Evolutionary conservation across 2,113 vertebrate genomes (phyloP).

Genomic region (Eleginops maclovinus): DNA sequence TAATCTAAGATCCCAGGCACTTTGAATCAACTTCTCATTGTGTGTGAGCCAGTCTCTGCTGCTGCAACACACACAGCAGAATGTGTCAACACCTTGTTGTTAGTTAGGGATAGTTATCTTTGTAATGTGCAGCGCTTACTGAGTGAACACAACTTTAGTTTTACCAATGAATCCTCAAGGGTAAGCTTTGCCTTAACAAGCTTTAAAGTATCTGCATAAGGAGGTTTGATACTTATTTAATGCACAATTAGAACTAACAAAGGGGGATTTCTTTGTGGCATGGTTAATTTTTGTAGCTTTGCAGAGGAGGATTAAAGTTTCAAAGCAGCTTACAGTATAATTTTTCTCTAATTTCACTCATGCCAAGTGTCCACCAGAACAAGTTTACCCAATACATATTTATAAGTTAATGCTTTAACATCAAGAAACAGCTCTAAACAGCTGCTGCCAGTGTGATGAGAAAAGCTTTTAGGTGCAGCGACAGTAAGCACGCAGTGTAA

Average conservation of each 20-base stretch:
- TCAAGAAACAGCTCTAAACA: not conserved
- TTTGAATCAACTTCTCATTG: constrained; percentile 1
- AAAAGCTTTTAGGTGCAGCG: not conserved
- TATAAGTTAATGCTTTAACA: not conserved
- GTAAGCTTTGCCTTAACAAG: constrained; percentile 5
- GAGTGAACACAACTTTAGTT: not conserved
- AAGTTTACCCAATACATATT: not conserved
- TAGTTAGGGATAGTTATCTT: not conserved
- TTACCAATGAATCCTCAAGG: not conserved
- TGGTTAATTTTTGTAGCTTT: not conserved
- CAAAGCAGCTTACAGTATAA: not conserved
- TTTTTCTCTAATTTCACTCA: not conserved
- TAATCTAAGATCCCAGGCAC: constrained; percentile 45
- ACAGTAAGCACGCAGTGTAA: constrained; percentile 3
- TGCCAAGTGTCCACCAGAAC: not conserved
- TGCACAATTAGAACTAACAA: not conserved
- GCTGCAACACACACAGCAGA: not conserved
- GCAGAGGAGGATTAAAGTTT: not conserved
- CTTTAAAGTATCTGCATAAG: not conserved
- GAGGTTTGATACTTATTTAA: not conserved
- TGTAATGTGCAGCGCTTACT: not conserved
- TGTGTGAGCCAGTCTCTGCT: constrained; percentile 4
- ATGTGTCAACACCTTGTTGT: not conserved
- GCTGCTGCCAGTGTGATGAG: not conserved
- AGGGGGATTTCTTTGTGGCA: not conserved